Evolutionary conservation across 2,888 invertebrate genomes (phyloP), one percentile per base, ranked within the genome.

Genomic region (Polylopha cassiicola): DNA sequence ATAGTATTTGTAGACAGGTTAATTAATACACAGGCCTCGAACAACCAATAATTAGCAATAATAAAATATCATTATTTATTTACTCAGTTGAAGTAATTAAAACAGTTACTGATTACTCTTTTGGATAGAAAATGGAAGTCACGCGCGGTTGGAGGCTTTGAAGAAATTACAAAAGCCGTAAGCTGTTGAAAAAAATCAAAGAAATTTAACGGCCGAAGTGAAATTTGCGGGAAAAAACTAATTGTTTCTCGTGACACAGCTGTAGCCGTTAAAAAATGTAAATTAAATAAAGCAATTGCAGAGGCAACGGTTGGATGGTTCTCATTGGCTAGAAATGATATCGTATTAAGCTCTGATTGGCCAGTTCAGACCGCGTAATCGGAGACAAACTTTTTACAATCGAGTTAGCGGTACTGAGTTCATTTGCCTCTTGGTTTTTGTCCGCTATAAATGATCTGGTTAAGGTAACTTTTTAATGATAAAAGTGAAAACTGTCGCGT

Each of bases 201-300:
- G n/a, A n/a, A n/a, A n/a, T n/a, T n/a, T n/a, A n/a, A n/a, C n/a
- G n/a, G n/a, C n/a, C n/a, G n/a, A n/a, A n/a, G n/a, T n/a, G n/a
- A n/a, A n/a, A n/a, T n/a, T n/a, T n/a, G n/a, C 13, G 0, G 26
- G 26, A 14, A 13, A 24, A 13, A 13, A n/a, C 2, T 13, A 13
- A 5, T 10, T 8, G 3, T 6, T 13, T 10, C 5, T 20, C 29
- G 26, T 16, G 21, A 32, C 21, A 14, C n/a, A 17, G 30, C 24
- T 29, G 29, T 15, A 6, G 27, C 18, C 7, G 48, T 54, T 60
- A 73, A 69, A 63, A 61, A 55, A 53, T 50, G 64, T 61, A 75
- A 79, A 80, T 81, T 77, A 77, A 77, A 78, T 79, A 78, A 77
- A 73, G 74, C 70, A 73, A 77, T 76, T 71, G 64, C 65, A 65